Conservation (phyloP, 2,888 invertebrate genomes). For the Drosophila testacea region DNA sequence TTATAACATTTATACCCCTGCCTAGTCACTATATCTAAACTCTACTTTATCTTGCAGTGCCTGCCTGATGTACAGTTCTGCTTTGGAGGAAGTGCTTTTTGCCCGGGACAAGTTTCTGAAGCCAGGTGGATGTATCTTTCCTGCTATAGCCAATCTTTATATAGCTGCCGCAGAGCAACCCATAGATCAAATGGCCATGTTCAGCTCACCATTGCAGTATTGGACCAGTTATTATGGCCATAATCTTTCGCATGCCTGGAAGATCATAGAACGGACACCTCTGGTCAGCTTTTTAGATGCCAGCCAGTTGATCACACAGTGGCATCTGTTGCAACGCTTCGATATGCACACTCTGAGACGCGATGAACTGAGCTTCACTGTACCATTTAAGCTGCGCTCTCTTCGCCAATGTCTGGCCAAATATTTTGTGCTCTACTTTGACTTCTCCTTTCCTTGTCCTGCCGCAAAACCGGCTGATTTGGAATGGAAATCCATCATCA, state of each 20-base stretch:
- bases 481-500: neutral
- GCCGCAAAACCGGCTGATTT: neutral
- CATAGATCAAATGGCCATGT: neutral
- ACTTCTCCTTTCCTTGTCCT: conserved; percentile 31
- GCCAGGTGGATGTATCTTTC: conserved; percentile 51
- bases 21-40: too few species aligned
- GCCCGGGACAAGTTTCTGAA: conserved; percentile 54
- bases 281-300: conserved; percentile 11
- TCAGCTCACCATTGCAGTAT: neutral
- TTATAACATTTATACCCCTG: too few species aligned
- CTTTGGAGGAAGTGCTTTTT: conserved; percentile 44
- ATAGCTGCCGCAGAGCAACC: conserved; percentile 24
- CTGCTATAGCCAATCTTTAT: conserved; percentile 43
- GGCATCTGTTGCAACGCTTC: conserved; percentile 32
- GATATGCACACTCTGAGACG: conserved; percentile 35
- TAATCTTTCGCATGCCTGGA: conserved; percentile 26
- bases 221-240: conserved; percentile 42
- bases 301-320: conserved; percentile 27
- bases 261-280: conserved; percentile 25
- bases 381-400: conserved; percentile 35
- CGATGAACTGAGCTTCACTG: conserved; percentile 39
- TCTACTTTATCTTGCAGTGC: conserved; percentile 24
- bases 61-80: conserved; percentile 50
- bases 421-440: conserved; percentile 53
- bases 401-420: conserved; percentile 39